Conservation (phyloP, 2,797 vertebrate genomes). For the Phoeniculus purpureus region DNA sequence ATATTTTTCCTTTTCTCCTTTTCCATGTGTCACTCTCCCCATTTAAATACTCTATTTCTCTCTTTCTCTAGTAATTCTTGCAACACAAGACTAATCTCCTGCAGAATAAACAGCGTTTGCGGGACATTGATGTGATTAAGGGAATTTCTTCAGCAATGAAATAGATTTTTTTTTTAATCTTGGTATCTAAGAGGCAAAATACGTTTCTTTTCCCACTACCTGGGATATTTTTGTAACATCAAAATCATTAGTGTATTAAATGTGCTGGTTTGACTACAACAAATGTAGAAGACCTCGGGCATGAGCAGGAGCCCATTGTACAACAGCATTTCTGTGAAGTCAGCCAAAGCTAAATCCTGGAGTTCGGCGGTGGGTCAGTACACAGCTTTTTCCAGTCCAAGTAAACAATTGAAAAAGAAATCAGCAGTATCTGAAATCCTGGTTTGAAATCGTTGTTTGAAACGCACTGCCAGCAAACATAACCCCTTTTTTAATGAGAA, state of each 20-base stretch:
- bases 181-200: background rate
- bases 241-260: background rate
- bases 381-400: background rate
- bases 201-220: background rate
- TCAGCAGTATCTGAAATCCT: background rate
- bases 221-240: background rate
- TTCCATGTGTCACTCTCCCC: background rate
- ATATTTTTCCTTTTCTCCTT: background rate
- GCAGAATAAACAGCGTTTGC: background rate
- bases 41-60: background rate
- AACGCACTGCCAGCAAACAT: background rate
- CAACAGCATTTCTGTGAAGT: background rate
- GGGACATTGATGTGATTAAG: background rate
- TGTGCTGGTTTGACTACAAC: background rate
- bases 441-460: background rate
- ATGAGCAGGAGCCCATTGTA: background rate
- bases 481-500: background rate
- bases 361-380: constrained; percentile 14
- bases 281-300: constrained; percentile 19
- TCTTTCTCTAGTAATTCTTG: background rate
- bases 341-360: constrained; percentile 21
- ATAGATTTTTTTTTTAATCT: background rate
- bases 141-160: background rate
- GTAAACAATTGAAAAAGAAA: background rate
- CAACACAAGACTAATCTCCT: background rate